Conservation (phyloP, 2,113 vertebrate species). For the Trematocara zebra region DNA sequence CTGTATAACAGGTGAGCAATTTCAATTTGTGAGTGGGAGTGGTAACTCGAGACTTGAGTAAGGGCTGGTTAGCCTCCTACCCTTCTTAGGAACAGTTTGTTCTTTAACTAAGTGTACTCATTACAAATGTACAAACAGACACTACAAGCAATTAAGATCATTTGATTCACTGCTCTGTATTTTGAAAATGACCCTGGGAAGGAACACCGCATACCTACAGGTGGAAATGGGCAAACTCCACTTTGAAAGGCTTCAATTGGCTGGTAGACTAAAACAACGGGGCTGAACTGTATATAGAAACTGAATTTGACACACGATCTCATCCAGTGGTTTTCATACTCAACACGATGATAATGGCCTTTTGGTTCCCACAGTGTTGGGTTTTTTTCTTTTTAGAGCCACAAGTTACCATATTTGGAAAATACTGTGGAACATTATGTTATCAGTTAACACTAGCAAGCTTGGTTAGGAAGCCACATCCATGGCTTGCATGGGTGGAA, state of each 20-base stretch:
- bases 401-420: neutral
- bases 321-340: neutral
- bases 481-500: neutral
- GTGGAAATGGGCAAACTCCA: neutral
- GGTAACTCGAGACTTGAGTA: neutral
- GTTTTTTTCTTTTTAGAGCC: neutral
- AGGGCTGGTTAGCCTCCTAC: neutral
- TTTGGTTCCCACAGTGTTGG: neutral
- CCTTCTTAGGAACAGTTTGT: neutral
- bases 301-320: neutral
- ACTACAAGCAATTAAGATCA: neutral
- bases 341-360: neutral
- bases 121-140: neutral
- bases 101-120: neutral
- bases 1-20: neutral
- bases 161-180: neutral
- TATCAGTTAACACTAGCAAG: neutral
- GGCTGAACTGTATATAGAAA: neutral
- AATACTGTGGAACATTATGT: rapidly evolving
- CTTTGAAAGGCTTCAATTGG: neutral
- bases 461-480: neutral
- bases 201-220: neutral
- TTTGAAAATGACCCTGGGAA: neutral
- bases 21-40: neutral
- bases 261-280: neutral